Base-by-base conservation (phyloP, 1,140 invertebrate genomes). In the Rhagoletis pomonella region DNA sequence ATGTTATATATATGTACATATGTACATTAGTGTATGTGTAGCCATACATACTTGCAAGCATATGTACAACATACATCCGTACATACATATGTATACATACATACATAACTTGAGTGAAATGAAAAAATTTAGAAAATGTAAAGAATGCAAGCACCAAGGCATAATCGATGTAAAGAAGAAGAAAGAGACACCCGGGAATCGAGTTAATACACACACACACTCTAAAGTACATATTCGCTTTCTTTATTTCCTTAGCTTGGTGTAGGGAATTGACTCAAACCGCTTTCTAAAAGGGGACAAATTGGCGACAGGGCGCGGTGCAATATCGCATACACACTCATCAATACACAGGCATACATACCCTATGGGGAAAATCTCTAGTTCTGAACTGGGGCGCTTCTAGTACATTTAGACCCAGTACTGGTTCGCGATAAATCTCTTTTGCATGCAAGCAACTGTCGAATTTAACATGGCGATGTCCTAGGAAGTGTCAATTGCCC, bases 241-340 rank as follows among this genome's bases (percentile, higher is more conserved):
- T 81, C 50, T 81, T 81, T 14, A 29, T 44, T 81, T 55, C 44
- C 73, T 55, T 55, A 81, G n/a, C 47, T 58, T 81, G 14, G 73
- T 7, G 55, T 14, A 29, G 47, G 73, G 73, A n/a, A 81, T 19
- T 81, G 47, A 55, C 73, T 19, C 44, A 9, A 47, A 14, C 17
- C 73, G 47, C 47, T 81, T 77, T 81, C 73, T 81, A 81, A 81
- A 81, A 55, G n/a, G n/a, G 17, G 47, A 12, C 73, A 81, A 81
- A 81, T 81, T 55, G 73, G 44, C n/a, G 73, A 47, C 47, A 81
- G 73, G 73, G 73, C 73, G 73, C 73, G 73, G 47, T 81, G n/a
- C 12, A 62, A 62, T 62, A 62, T 62, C 60, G 3, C 73, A 55
- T 67, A 4, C 64, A 67, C 64, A 10, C 10, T 19, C n/a, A 3